Conservation (phyloP, 1,140 invertebrate genomes). For the Prorops nasuta region DNA sequence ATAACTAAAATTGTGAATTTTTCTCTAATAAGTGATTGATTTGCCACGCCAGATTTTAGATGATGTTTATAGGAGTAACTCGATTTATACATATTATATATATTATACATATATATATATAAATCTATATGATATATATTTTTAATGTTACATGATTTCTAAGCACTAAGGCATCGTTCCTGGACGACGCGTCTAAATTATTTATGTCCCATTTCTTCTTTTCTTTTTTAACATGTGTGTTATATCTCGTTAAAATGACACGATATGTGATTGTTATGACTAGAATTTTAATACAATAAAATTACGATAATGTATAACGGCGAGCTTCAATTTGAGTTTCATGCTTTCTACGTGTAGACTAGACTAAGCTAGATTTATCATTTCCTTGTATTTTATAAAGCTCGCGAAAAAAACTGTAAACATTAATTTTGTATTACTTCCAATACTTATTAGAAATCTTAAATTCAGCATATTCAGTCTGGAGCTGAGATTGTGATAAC, state of each 20-base stretch:
- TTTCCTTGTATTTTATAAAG: slow-evolving; percentile 23
- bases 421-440: slow-evolving; percentile 23
- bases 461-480: neutral
- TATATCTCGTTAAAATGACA: slow-evolving; percentile 55
- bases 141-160: slow-evolving; percentile 57
- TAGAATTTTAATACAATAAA: slow-evolving; percentile 57
- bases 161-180: slow-evolving; percentile 49
- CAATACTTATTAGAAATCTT: neutral
- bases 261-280: slow-evolving; percentile 59
- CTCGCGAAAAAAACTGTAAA: slow-evolving; percentile 19
- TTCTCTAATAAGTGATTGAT: slow-evolving; percentile 53
- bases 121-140: slow-evolving; percentile 51
- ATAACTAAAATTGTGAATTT: slow-evolving; percentile 48
- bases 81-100: slow-evolving; percentile 51
- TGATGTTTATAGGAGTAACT: slow-evolving; percentile 54
- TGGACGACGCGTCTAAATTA: slow-evolving; percentile 55
- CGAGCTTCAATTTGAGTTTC: slow-evolving; percentile 26
- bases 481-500: neutral
- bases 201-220: slow-evolving; percentile 56
- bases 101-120: slow-evolving; percentile 45
- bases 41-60: slow-evolving; percentile 55
- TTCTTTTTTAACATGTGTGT: slow-evolving; percentile 53
- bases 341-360: slow-evolving; percentile 21
- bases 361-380: slow-evolving; percentile 16
- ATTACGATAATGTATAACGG: slow-evolving; percentile 44